These are phyloP conservation scores for Protonibea diacanthus DNA, from an alignment of 2,797 vertebrate species.

Conservation along the genomic window DNA sequence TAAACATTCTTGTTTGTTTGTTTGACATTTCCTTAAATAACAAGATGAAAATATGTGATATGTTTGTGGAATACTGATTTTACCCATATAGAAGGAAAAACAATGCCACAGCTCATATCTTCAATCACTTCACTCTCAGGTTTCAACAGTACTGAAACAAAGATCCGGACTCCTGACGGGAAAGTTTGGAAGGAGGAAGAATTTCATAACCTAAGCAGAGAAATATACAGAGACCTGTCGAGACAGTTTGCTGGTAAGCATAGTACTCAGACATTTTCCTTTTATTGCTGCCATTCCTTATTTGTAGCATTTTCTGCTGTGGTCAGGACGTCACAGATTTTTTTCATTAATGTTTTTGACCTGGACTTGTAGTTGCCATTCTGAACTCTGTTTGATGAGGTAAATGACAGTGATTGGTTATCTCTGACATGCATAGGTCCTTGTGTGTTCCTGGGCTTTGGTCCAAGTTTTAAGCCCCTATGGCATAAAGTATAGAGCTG, in stretches of 20 bases:
- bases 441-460: neutral
- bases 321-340: neutral
- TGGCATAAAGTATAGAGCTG: neutral
- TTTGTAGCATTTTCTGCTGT: neutral
- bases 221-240: conserved; percentile 88
- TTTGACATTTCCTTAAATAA: conserved; percentile 11
- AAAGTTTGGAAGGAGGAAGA: conserved; percentile 91
- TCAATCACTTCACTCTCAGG: conserved; percentile 80
- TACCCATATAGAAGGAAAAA: neutral
- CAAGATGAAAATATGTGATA: neutral
- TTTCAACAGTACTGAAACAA: conserved; percentile 93
- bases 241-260: conserved; percentile 89
- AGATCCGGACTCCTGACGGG: conserved; percentile 89
- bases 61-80: conserved; percentile 6
- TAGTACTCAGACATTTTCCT: neutral
- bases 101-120: neutral
- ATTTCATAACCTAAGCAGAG: conserved; percentile 86
- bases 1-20: neutral
- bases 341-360: neutral
- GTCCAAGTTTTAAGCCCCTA: neutral
- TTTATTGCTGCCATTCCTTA: neutral
- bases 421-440: neutral
- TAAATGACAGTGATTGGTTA: neutral
- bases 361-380: neutral
- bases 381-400: neutral